Evolutionary conservation across 2,888 invertebrate genomes (phyloP).

Genomic region (Colletes collaris): DNA sequence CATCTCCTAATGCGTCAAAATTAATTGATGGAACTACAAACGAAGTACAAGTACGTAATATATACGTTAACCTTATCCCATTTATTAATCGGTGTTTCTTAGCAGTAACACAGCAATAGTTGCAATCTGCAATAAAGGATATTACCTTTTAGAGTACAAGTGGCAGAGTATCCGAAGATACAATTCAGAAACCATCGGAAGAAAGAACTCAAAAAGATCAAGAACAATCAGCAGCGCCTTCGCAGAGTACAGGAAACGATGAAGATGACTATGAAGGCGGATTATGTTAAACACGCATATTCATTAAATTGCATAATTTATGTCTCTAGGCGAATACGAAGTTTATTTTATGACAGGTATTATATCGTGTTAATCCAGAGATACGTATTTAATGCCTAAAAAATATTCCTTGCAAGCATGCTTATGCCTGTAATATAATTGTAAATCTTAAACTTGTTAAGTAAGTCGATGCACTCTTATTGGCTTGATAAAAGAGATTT

Average conservation of each 20-base stretch:
- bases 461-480: slow-evolving; percentile 16
- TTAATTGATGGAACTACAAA: slow-evolving; percentile 78
- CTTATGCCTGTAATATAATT: slow-evolving; percentile 23
- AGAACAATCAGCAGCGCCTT: slow-evolving; percentile 25
- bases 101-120: no score
- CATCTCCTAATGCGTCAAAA: slow-evolving; percentile 84
- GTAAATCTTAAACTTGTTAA: slow-evolving; percentile 27
- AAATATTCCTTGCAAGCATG: slow-evolving; percentile 22
- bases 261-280: slow-evolving; percentile 60
- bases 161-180: slow-evolving; percentile 5
- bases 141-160: slow-evolving; percentile 22
- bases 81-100: neutral
- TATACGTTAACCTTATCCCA: slow-evolving; percentile 31
- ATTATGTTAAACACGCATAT: slow-evolving; percentile 53
- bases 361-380: slow-evolving; percentile 33
- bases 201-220: slow-evolving; percentile 32
- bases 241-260: slow-evolving; percentile 20
- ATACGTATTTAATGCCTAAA: slow-evolving; percentile 30
- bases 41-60: slow-evolving; percentile 81
- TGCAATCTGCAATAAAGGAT: neutral
- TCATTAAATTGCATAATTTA: slow-evolving; percentile 31
- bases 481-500: slow-evolving; percentile 21
- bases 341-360: slow-evolving; percentile 40
- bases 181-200: slow-evolving; percentile 6
- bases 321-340: slow-evolving; percentile 24